phyloP scores from a whole-genome alignment of 2,797 vertebrate species.

The Cryptoblepharus egeriae region DNA sequence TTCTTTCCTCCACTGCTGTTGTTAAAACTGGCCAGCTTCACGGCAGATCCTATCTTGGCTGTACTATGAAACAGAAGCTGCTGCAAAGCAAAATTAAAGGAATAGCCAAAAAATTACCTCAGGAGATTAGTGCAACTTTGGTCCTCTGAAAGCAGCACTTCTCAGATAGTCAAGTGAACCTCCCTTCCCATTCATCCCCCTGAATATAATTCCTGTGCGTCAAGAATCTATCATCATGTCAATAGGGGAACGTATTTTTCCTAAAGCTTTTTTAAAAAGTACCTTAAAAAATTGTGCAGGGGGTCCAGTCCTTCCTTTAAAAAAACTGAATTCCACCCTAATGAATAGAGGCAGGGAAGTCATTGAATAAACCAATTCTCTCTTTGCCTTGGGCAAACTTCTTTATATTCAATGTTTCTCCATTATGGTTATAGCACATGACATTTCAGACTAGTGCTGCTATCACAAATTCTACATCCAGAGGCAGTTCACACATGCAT shows the following conservation, averaged over 20 bases:
- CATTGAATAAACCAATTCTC: neutral
- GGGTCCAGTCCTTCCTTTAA: neutral
- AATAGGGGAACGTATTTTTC: neutral
- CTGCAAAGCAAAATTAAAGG: neutral
- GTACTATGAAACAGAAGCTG: constrained; percentile 9
- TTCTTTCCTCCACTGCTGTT: constrained; percentile 26
- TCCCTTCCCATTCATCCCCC: neutral
- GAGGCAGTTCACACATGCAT: neutral
- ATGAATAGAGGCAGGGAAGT: neutral
- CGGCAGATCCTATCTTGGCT: constrained; percentile 16
- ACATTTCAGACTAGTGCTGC: neutral
- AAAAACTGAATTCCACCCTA: neutral
- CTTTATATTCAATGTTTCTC: neutral
- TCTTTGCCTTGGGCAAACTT: neutral
- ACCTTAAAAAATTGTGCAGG: neutral
- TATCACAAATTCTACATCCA: neutral
- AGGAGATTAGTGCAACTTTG: neutral
- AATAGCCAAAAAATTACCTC: neutral
- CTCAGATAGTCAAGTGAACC: neutral
- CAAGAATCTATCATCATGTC: neutral
- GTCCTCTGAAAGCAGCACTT: neutral
- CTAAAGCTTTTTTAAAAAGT: neutral
- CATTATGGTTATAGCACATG: neutral
- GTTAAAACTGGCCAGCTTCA: constrained; percentile 23
- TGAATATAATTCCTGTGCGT: neutral